phyloP scores from a whole-genome alignment of 1,140 invertebrate genomes.

The Tyrophagus putrescentiae region DNA sequence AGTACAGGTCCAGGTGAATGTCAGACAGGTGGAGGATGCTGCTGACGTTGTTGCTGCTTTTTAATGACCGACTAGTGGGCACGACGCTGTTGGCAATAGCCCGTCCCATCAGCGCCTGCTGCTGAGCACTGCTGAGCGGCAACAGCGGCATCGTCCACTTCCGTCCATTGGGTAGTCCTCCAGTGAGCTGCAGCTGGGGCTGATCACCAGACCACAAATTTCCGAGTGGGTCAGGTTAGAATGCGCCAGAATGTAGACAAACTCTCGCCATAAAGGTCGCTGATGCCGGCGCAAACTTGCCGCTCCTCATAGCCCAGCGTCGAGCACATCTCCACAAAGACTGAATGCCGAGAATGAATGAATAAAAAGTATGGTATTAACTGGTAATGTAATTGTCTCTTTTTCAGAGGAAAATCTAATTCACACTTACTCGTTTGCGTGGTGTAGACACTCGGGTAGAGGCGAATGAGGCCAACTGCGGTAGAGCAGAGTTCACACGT shows the following conservation, averaged over 20 bases:
- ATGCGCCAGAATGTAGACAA: constrained; percentile 4
- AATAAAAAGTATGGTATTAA: too few relatives aligned
- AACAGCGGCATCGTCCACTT: constrained; percentile 5
- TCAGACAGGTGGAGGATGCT: constrained; percentile 83
- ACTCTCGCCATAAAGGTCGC: constrained; percentile 15
- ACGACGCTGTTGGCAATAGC: too few relatives aligned
- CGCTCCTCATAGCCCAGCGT: constrained; percentile 10
- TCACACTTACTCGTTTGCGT: too few relatives aligned
- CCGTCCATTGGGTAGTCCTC: neutral
- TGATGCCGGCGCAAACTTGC: neutral
- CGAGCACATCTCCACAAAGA: neutral
- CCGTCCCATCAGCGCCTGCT: neutral
- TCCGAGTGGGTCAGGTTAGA: neutral
- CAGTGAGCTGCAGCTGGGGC: neutral
- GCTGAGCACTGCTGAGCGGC: neutral
- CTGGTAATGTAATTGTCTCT: too few relatives aligned
- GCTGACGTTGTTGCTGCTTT: constrained; percentile 33
- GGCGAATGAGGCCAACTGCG: neutral
- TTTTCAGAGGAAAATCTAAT: too few relatives aligned
- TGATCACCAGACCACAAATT: constrained; percentile 14
- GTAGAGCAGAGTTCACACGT: constrained; percentile 8
- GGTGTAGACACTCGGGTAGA: neutral
- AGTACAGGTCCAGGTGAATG: constrained; percentile 81
- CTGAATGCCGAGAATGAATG: too few relatives aligned
- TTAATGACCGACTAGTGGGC: neutral